Conservation (phyloP, 2,797 vertebrate species). For the Bradypodion pumilum region DNA sequence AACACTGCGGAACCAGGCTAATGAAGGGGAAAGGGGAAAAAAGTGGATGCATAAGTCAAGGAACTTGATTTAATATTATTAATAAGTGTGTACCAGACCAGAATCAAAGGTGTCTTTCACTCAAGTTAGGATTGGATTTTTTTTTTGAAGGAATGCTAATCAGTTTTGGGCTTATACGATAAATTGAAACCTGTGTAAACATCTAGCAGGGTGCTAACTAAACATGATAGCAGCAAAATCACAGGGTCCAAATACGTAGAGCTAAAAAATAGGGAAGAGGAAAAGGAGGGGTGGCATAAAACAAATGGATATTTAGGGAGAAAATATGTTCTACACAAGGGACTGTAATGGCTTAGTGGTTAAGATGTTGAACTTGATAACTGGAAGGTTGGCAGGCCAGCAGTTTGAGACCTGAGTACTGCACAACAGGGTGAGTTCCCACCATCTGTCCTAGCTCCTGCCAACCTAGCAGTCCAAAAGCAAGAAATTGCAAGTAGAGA, state of each 20-base stretch:
- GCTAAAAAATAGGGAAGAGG: neutral
- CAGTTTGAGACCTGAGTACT: too few relatives aligned
- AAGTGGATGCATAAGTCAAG: neutral
- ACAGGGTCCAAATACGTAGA: neutral
- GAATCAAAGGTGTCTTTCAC: conserved; percentile 25
- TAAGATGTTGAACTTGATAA: too few relatives aligned
- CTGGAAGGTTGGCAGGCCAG: too few relatives aligned
- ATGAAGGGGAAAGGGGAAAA: neutral
- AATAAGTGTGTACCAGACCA: neutral
- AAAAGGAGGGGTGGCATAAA: neutral
- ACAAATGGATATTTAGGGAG: neutral
- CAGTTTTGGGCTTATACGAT: conserved; percentile 5
- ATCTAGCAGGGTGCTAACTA: neutral
- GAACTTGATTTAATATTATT: neutral
- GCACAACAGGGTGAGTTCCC: too few relatives aligned
- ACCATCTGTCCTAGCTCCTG: too few relatives aligned
- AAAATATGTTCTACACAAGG: too few relatives aligned
- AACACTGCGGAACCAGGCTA: neutral
- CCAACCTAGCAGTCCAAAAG: too few relatives aligned
- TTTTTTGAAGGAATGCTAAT: conserved; percentile 27
- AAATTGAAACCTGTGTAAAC: neutral
- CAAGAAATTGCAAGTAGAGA: too few relatives aligned
- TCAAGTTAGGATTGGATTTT: neutral
- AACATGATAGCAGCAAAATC: neutral
- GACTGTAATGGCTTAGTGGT: too few relatives aligned